Evolutionary conservation across 2,888 invertebrate genomes (phyloP).

Genomic region (Galerucella calmariensis): DNA sequence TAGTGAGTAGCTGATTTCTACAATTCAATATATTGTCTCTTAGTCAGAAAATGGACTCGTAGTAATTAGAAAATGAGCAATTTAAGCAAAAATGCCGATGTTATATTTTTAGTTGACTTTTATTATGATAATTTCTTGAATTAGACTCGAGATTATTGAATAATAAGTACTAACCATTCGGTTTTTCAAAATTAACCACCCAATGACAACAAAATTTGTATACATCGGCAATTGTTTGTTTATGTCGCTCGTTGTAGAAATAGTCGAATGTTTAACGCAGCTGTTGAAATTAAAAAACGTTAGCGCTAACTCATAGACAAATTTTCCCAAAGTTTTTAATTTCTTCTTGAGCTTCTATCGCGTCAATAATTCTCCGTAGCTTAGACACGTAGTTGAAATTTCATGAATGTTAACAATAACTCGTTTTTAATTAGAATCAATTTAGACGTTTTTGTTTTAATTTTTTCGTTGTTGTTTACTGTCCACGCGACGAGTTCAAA

Average conservation of each 20-base stretch:
- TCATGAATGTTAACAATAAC: constrained; percentile 64
- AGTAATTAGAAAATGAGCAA: constrained; percentile 18
- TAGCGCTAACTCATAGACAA: constrained; percentile 35
- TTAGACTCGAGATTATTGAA: too few relatives aligned
- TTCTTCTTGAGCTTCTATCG: constrained; percentile 44
- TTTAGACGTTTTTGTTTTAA: constrained; percentile 20
- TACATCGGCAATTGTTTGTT: not conserved
- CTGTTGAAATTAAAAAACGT: constrained; percentile 46
- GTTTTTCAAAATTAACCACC: too few relatives aligned
- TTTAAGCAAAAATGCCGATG: not conserved
- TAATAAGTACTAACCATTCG: too few relatives aligned
- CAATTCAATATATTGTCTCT: not conserved
- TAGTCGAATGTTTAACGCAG: constrained; percentile 59
- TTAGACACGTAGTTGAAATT: constrained; percentile 65
- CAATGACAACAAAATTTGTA: too few relatives aligned
- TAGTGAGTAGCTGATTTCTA: not conserved
- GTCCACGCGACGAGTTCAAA: constrained; percentile 36
- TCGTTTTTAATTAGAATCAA: constrained; percentile 31
- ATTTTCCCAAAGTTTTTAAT: constrained; percentile 40
- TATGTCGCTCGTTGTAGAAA: constrained; percentile 41
- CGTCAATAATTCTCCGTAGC: constrained; percentile 51
- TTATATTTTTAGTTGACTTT: not conserved
- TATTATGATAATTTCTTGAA: too few relatives aligned
- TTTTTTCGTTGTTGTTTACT: constrained; percentile 31
- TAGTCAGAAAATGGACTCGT: constrained; percentile 20